These are phyloP conservation scores for Schizopygopsis malacanthus DNA, from an alignment of 2,797 vertebrate species.

Conservation along the genomic window DNA sequence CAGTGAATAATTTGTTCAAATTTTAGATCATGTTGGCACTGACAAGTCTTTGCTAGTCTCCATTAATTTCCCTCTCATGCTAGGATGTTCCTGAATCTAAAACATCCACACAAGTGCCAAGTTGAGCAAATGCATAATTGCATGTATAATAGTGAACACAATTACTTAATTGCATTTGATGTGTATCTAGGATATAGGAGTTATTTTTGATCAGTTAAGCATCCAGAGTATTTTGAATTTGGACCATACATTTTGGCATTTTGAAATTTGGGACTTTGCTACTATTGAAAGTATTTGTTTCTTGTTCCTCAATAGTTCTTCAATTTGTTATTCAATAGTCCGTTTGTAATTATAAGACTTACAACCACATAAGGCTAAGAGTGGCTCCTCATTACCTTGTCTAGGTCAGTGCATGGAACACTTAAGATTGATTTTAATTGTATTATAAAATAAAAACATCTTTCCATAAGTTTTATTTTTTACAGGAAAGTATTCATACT, in stretches of 20 bases:
- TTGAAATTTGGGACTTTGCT: not conserved
- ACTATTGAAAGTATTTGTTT: not conserved
- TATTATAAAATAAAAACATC: constrained; percentile 45
- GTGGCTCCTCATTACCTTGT: not conserved
- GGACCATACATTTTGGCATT: not conserved
- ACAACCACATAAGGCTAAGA: not conserved
- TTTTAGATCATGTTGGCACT: not conserved
- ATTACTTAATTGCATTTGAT: not conserved
- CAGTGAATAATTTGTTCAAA: constrained; percentile 5
- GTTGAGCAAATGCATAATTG: not conserved
- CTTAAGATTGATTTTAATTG: not conserved
- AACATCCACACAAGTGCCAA: not conserved
- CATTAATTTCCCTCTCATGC: not conserved
- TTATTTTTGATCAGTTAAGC: not conserved
- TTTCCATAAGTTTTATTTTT: constrained; percentile 68
- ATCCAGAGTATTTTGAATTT: not conserved
- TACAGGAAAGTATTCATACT: constrained; percentile 58
- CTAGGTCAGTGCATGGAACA: not conserved
- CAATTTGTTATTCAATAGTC: too few relatives aligned
- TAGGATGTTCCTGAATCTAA: not conserved
- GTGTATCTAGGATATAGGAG: not conserved
- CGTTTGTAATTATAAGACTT: not conserved
- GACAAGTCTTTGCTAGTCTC: not conserved
- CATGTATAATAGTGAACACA: not conserved
- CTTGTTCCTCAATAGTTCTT: too few relatives aligned